Conservation (phyloP, 2,888 invertebrate genomes). For the Callosobruchus maculatus region DNA sequence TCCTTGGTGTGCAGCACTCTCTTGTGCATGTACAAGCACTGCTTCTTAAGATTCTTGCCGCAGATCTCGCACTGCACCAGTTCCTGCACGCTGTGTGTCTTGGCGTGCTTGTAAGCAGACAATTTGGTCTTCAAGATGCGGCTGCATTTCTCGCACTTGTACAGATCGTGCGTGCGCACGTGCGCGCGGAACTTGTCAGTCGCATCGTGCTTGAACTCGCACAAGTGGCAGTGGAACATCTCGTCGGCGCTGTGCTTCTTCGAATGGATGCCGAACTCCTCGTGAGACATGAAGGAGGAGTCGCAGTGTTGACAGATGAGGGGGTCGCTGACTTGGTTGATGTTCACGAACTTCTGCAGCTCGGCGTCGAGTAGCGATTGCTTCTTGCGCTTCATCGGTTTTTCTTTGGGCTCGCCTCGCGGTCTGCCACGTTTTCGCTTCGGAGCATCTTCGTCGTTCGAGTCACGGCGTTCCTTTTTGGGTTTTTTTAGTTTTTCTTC, state of each 20-base stretch:
- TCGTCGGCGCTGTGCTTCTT: conserved; percentile 35
- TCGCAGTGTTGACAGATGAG: conserved; percentile 55
- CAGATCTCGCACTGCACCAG: conserved; percentile 54
- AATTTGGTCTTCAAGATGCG: conserved; percentile 27
- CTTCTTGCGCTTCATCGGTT: conserved; percentile 7
- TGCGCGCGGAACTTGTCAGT: conserved; percentile 34
- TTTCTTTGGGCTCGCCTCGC: conserved; percentile 6
- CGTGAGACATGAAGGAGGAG: conserved; percentile 49
- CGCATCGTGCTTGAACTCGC: conserved; percentile 30
- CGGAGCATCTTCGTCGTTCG: background rate
- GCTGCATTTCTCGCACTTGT: conserved; percentile 33
- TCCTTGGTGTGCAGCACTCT: conserved; percentile 16
- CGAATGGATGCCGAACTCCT: conserved; percentile 42
- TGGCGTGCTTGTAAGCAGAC: conserved; percentile 30
- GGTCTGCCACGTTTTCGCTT: conserved; percentile 1
- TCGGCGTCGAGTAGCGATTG: conserved; percentile 3
- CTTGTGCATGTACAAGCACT: conserved; percentile 20
- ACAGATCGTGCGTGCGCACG: conserved; percentile 32
- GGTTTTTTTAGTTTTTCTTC: background rate
- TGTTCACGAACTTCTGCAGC: conserved; percentile 18
- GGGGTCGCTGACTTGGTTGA: conserved; percentile 39
- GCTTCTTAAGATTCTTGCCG: conserved; percentile 42
- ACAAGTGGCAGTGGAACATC: conserved; percentile 39
- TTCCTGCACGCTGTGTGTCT: conserved; percentile 29
- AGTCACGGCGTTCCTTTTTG: background rate